Percentiles rank a stretch among this genome's conserved stretches.
phyloP scores from a whole-genome alignment of 2,888 invertebrate species.

The Drosophila incognita region DNA sequence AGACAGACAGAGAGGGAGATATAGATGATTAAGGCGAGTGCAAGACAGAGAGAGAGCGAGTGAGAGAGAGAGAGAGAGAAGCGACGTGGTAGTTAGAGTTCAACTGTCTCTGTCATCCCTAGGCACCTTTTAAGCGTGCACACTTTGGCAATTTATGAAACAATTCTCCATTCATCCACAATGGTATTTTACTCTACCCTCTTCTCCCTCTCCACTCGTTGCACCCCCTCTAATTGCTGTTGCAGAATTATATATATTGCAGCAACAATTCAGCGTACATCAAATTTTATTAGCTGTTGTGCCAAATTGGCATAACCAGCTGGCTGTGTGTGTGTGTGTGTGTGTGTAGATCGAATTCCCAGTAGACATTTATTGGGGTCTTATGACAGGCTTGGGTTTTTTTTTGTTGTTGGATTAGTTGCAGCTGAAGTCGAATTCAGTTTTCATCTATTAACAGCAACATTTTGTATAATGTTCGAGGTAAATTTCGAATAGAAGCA shows the following conservation, averaged over 20 bases:
- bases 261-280: conserved; percentile 6
- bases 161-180: conserved; percentile 7
- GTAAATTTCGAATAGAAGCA: neutral
- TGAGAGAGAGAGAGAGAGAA: neutral
- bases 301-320: conserved; percentile 43
- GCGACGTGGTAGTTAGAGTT: neutral
- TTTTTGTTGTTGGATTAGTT: neutral
- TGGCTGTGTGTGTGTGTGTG: conserved; percentile 2
- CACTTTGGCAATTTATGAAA: conserved; percentile 53
- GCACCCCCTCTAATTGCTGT: conserved; percentile 40
- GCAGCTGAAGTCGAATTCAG: conserved; percentile 3
- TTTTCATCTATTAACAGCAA: conserved; percentile 31
- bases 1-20: neutral
- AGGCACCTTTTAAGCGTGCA: conserved; percentile 50
- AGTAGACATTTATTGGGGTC: conserved; percentile 18
- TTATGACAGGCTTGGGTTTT: conserved; percentile 3
- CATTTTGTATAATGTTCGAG: neutral
- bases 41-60: neutral
- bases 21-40: too few species aligned
- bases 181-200: neutral
- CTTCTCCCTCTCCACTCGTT: neutral
- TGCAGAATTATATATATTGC: conserved; percentile 34
- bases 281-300: conserved; percentile 53
- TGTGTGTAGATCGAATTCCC: conserved; percentile 11
- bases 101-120: conserved; percentile 25